Conservation (phyloP, 2,113 vertebrate genomes). For the Tauraco erythrolophus region DNA sequence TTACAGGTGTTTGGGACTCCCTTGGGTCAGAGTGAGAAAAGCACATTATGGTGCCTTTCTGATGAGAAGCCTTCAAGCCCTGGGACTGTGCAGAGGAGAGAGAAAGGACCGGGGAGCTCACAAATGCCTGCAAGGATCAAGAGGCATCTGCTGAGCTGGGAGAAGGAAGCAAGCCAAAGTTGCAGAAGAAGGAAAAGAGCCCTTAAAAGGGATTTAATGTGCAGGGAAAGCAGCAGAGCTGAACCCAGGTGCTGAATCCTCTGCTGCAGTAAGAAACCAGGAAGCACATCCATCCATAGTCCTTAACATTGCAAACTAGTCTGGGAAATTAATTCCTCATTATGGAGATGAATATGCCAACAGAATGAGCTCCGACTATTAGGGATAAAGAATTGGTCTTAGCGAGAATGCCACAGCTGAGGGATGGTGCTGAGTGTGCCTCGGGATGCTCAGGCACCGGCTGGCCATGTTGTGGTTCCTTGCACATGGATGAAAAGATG, state of each 20-base stretch:
- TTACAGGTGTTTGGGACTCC: background rate
- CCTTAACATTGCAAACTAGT: background rate
- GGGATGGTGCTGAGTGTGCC: background rate
- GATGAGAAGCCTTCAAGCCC: background rate
- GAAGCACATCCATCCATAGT: background rate
- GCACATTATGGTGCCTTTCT: background rate
- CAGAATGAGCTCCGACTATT: background rate
- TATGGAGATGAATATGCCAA: background rate
- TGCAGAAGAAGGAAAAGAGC: background rate
- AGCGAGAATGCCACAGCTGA: background rate
- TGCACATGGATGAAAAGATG: background rate
- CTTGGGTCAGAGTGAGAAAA: background rate
- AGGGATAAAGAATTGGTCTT: background rate
- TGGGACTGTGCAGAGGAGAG: background rate
- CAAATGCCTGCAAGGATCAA: background rate
- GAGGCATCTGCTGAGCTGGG: background rate
- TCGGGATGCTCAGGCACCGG: background rate
- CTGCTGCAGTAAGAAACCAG: background rate
- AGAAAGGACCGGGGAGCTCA: background rate
- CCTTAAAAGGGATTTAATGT: background rate
- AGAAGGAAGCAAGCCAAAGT: background rate
- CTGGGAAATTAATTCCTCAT: background rate
- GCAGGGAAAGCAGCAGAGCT: background rate
- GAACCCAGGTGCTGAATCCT: background rate
- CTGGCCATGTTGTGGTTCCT: rapidly evolving